A percentile compares a stretch with the other conserved stretches of the same genome.
Evolutionary conservation across 2,797 vertebrate genomes (phyloP).

Genomic region (Danio kyathit): DNA sequence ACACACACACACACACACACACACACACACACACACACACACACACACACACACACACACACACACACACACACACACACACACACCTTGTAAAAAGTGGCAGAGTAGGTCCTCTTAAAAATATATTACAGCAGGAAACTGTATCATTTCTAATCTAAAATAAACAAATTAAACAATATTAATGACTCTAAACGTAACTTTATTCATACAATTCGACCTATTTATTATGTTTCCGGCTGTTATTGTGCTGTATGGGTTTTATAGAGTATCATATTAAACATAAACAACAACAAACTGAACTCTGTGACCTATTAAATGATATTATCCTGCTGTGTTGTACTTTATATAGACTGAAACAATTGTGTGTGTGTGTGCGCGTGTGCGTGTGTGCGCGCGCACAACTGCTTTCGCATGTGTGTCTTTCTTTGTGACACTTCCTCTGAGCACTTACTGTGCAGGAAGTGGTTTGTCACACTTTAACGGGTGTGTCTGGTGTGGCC

Average conservation of each 20-base stretch:
- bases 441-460: conserved; percentile 58
- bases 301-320: conserved; percentile 17
- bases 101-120: too few species aligned
- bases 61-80: too few species aligned
- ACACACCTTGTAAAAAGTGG: too few species aligned
- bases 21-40: too few species aligned
- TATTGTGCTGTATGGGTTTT: background rate
- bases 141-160: too few species aligned
- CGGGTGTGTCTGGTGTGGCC: conserved; percentile 68
- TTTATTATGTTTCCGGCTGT: background rate
- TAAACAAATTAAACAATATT: too few species aligned
- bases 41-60: too few species aligned
- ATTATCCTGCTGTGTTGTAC: background rate
- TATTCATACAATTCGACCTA: background rate
- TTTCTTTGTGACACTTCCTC: conserved; percentile 70
- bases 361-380: conserved; percentile 27
- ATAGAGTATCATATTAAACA: too few species aligned
- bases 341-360: conserved; percentile 24
- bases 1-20: too few species aligned
- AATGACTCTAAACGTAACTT: background rate
- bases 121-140: too few species aligned
- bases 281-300: background rate
- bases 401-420: conserved; percentile 18
- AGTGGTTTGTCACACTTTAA: conserved; percentile 55
- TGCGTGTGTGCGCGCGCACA: conserved; percentile 1